Percentiles rank a stretch among this genome's conserved stretches.
Conservation (phyloP, 2,888 invertebrate species). For the Cheilosia grossa region DNA sequence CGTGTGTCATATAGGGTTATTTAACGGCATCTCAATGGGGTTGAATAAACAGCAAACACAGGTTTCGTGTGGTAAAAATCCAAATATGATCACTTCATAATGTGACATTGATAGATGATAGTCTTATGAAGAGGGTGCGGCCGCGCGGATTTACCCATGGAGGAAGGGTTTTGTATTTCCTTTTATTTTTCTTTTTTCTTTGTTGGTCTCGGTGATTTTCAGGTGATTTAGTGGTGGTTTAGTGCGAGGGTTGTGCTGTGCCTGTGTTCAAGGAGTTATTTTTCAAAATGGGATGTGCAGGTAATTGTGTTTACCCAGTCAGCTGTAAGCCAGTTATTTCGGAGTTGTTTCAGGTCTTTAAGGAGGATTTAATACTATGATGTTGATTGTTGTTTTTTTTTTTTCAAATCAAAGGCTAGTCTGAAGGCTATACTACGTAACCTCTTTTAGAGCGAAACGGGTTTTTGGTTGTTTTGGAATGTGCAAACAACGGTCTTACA, state of each 20-base stretch:
- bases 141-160: conserved; percentile 19
- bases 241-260: conserved; percentile 8
- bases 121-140: conserved; percentile 40
- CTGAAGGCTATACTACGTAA: too few relatives aligned
- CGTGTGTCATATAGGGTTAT: conserved; percentile 74
- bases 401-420: too few relatives aligned
- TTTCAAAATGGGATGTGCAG: neutral
- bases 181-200: conserved; percentile 2
- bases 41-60: conserved; percentile 74
- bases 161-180: conserved; percentile 24
- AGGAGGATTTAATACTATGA: too few relatives aligned
- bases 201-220: conserved; percentile 23
- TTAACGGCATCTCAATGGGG: conserved; percentile 72
- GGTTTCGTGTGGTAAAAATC: conserved; percentile 80
- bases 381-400: too few relatives aligned
- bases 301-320: neutral
- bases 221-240: conserved; percentile 61
- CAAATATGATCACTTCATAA: conserved; percentile 84
- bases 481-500: too few relatives aligned
- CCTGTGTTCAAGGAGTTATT: neutral
- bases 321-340: neutral
- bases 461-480: too few relatives aligned
- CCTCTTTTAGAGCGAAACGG: too few relatives aligned
- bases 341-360: too few relatives aligned
- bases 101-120: conserved; percentile 83